Conservation (phyloP, 2,113 vertebrate species). For the Hyperopisus bebe region DNA sequence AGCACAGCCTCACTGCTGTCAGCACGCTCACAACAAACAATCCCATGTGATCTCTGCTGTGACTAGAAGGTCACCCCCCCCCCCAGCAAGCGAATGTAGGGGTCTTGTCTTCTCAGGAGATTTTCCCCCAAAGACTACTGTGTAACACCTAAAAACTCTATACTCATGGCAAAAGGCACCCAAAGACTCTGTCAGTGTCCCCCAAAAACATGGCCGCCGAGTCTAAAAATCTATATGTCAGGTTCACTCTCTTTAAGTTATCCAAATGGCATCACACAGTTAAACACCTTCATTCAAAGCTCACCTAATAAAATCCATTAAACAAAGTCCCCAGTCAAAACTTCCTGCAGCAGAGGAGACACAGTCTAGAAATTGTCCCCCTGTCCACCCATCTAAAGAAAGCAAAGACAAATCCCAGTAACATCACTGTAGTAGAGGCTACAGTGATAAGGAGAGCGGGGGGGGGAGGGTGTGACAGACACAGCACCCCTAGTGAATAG, state of each 20-base stretch:
- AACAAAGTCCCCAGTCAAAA: background rate
- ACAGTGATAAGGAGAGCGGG: constrained; percentile 57
- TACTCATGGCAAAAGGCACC: background rate
- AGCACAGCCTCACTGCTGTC: background rate
- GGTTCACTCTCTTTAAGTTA: background rate
- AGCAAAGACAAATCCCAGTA: constrained; percentile 18
- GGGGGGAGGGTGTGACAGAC: constrained; percentile 42
- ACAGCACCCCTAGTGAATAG: constrained; percentile 61
- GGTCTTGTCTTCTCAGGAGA: background rate
- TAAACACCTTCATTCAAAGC: background rate
- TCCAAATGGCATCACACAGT: background rate
- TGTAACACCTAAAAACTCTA: background rate
- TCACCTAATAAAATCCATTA: background rate
- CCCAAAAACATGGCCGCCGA: background rate
- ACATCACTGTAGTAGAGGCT: constrained; percentile 50
- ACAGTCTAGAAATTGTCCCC: background rate
- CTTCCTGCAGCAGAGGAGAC: background rate
- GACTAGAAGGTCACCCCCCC: background rate
- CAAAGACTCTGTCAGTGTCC: background rate
- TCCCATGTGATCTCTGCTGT: background rate
- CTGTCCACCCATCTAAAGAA: background rate
- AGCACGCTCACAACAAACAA: background rate
- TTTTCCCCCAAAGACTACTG: background rate
- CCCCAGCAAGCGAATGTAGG: background rate
- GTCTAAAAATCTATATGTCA: background rate